Conservation (phyloP, 1,140 invertebrate genomes). For the Drosophila seguyi region DNA sequence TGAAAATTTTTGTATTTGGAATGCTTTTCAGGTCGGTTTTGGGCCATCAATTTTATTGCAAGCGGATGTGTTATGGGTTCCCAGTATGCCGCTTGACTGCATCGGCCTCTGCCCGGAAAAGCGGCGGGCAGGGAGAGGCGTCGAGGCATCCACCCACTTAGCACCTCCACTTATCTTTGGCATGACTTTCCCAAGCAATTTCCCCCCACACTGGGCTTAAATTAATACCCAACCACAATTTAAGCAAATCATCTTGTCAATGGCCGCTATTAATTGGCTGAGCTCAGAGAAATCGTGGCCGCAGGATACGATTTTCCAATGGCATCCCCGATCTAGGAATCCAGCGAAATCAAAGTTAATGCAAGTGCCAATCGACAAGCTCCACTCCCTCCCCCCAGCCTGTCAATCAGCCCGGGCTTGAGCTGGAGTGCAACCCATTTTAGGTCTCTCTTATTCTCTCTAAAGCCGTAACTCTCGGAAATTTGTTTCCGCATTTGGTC, state of each 20-base stretch:
- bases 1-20: constrained; percentile 60
- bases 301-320: constrained; percentile 62
- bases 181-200: constrained; percentile 59
- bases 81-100: constrained; percentile 22
- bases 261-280: constrained; percentile 60
- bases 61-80: constrained; percentile 74
- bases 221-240: constrained; percentile 49
- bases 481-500: constrained; percentile 75
- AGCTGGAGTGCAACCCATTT: constrained; percentile 48
- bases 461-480: constrained; percentile 68
- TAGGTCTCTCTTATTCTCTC: constrained; percentile 23
- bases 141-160: constrained; percentile 16
- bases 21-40: constrained; percentile 68
- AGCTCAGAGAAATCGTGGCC: constrained; percentile 48
- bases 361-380: constrained; percentile 76
- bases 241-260: constrained; percentile 67
- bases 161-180: constrained; percentile 25
- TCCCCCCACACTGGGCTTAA: constrained; percentile 28
- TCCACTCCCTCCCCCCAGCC: constrained; percentile 8
- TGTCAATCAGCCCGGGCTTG: constrained; percentile 62
- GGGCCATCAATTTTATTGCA: constrained; percentile 79
- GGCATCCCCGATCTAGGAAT: constrained; percentile 26
- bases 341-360: constrained; percentile 72
- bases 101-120: background rate
- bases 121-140: background rate